phyloP scores from a whole-genome alignment of 1,140 invertebrate genomes.

The Lasaia peninsularis region DNA sequence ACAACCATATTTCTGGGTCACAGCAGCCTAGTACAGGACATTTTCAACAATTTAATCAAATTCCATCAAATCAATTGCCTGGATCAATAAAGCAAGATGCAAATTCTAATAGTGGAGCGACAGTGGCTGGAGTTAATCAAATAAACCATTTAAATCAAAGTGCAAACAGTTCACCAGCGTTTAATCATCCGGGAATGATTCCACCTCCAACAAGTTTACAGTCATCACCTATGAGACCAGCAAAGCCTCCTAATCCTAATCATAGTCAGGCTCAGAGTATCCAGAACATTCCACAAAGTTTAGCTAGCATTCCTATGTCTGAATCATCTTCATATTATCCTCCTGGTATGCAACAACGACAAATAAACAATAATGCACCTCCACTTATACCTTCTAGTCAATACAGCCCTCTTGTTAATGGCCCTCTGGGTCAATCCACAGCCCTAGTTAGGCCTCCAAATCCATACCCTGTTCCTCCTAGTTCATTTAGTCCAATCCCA shows the following conservation, averaged over 20 bases:
- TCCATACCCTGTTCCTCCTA: slow-evolving; percentile 43
- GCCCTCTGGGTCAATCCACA: slow-evolving; percentile 31
- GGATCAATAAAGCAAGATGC: slow-evolving; percentile 55
- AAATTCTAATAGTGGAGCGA: slow-evolving; percentile 56
- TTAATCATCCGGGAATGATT: slow-evolving; percentile 57
- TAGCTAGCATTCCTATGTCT: slow-evolving; percentile 32
- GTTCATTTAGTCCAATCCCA: slow-evolving; percentile 35
- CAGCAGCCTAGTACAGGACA: slow-evolving; percentile 42
- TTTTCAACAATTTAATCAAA: slow-evolving; percentile 45
- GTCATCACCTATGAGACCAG: slow-evolving; percentile 49
- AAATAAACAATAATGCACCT: slow-evolving; percentile 72
- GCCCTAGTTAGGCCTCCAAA: slow-evolving; percentile 22
- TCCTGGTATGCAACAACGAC: slow-evolving; percentile 44
- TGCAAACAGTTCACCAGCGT: slow-evolving; percentile 64
- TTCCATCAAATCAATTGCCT: slow-evolving; percentile 46
- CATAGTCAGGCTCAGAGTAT: slow-evolving; percentile 36
- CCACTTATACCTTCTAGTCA: slow-evolving; percentile 69
- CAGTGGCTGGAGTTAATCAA: slow-evolving; percentile 34
- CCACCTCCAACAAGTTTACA: slow-evolving; percentile 40
- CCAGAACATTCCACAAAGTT: slow-evolving; percentile 43
- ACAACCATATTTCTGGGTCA: slow-evolving; percentile 46
- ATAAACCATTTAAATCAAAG: slow-evolving; percentile 58
- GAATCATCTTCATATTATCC: slow-evolving; percentile 40
- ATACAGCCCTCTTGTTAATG: slow-evolving; percentile 52
- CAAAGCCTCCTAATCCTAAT: slow-evolving; percentile 39